Evolutionary conservation across 2,888 invertebrate genomes (phyloP), one percentile per base, ranked within the genome.

Genomic region (Laothoe populi): DNA sequence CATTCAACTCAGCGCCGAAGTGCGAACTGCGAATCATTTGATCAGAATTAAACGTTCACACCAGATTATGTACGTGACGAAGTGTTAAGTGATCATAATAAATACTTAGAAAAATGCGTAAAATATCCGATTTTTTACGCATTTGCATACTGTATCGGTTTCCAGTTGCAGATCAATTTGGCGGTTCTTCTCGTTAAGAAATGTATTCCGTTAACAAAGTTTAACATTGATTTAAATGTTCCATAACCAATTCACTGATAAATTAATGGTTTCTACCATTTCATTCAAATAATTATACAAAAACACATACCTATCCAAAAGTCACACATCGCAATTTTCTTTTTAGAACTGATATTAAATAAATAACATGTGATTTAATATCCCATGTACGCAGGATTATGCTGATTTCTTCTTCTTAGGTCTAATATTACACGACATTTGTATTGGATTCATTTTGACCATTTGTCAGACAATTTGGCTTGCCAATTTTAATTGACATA

Each of bases 21-120:
- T 75, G 81, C 81, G 77, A 78, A 73, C 78, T 75, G 81, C 81
- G 77, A 74, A 76, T 83, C 77, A 87, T 88, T 85, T 80, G 83
- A 88, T 87, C 84, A 86, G 73, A 77, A 77, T 79, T 77, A 68
- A 72, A 67, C 73, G 70, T 78, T 79, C 78, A 73, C 75, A 80
- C 72, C 71, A 73, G 74, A 79, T 75, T 78, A 81, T 74, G 71
- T 62, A 75, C 73, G 74, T 78, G 71, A 75, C 78, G 70, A 80
- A 70, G 57, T 62, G 49, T 61, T 24, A 61, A 62, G 35, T 21
- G 31, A 53, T 35, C 49, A 31, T 53, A 53, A 53, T 23, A 53
- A 35, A 35, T 31, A 31, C 49, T 35, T 19, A 16, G 35, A 31
- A 53, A 49, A 35, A 31, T 31, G 19, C 31, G 31, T 53, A 53